Evolutionary conservation across 2,888 invertebrate genomes (phyloP).

Genomic region (Sipunculus nudus): DNA sequence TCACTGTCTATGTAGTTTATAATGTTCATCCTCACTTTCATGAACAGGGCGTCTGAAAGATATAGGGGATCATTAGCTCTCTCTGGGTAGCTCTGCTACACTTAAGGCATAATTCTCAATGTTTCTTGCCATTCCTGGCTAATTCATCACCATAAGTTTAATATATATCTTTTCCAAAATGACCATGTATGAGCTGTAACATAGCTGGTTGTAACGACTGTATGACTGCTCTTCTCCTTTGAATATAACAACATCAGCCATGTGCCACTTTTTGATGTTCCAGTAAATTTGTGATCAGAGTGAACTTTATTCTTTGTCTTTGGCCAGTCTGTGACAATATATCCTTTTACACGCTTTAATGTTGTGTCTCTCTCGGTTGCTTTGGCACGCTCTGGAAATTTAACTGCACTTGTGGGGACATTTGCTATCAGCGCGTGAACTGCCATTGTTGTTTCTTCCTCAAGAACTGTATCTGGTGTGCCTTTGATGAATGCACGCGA

Average conservation of each 20-base stretch:
- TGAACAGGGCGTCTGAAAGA: conserved; percentile 28
- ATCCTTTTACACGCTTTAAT: no score
- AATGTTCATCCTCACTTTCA: conserved; percentile 30
- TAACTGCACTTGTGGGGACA: no score
- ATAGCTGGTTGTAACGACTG: not conserved
- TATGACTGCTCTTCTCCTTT: conserved; percentile 4
- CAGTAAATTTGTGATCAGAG: conserved; percentile 3
- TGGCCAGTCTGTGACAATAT: no score
- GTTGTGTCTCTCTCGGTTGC: no score
- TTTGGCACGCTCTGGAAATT: not conserved
- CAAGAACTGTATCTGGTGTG: no score
- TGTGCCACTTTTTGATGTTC: not conserved
- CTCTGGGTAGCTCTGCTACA: conserved; percentile 2
- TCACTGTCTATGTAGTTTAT: conserved; percentile 17
- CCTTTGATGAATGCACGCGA: no score
- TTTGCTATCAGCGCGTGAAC: no score
- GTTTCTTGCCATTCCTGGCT: conserved; percentile 21
- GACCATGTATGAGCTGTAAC: conserved; percentile 12
- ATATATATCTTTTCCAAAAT: conserved; percentile 20
- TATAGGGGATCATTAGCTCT: conserved; percentile 25
- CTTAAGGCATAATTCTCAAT: conserved; percentile 16
- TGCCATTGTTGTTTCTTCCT: no score
- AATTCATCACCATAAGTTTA: conserved; percentile 20
- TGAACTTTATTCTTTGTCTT: no score
- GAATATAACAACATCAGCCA: conserved; percentile 6